phyloP scores from a whole-genome alignment of 2,888 invertebrate genomes.

The Hemithea aestivaria region DNA sequence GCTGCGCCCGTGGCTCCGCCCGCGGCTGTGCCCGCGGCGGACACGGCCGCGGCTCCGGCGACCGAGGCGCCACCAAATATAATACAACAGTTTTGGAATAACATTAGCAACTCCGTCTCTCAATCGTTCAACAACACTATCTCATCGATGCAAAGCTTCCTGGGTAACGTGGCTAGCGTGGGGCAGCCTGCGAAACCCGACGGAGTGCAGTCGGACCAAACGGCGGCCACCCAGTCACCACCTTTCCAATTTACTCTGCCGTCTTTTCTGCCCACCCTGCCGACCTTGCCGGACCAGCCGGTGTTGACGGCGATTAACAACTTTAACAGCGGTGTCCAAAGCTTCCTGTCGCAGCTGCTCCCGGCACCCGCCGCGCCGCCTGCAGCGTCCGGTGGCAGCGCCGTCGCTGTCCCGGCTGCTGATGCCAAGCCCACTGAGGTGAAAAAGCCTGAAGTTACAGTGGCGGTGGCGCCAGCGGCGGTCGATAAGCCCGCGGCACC shows the following conservation, averaged over 20 bases:
- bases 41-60: conserved; percentile 6
- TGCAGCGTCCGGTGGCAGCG: too few relatives aligned
- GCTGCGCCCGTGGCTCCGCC: conserved; percentile 1
- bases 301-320: too few relatives aligned
- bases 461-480: not conserved
- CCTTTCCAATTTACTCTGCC: not conserved
- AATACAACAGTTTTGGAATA: too few relatives aligned
- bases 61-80: not conserved
- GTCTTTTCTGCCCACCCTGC: too few relatives aligned
- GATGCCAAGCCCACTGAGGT: conserved; percentile 1
- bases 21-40: conserved; percentile 8
- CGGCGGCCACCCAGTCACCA: conserved; percentile 1
- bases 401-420: too few relatives aligned
- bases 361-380: too few relatives aligned
- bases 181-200: conserved; percentile 7
- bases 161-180: too few relatives aligned
- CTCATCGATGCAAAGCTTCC: not conserved
- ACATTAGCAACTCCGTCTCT: not conserved
- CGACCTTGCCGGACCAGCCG: too few relatives aligned
- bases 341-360: too few relatives aligned
- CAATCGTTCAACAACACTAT: conserved; percentile 2
- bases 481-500: conserved; percentile 8
- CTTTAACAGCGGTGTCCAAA: too few relatives aligned
- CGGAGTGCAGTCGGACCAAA: conserved; percentile 16
- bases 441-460: not conserved